A percentile compares a stretch with the other conserved stretches of the same genome.
Evolutionary conservation across 2,113 vertebrate genomes (phyloP).

Genomic region (Chloroceryle aenea): DNA sequence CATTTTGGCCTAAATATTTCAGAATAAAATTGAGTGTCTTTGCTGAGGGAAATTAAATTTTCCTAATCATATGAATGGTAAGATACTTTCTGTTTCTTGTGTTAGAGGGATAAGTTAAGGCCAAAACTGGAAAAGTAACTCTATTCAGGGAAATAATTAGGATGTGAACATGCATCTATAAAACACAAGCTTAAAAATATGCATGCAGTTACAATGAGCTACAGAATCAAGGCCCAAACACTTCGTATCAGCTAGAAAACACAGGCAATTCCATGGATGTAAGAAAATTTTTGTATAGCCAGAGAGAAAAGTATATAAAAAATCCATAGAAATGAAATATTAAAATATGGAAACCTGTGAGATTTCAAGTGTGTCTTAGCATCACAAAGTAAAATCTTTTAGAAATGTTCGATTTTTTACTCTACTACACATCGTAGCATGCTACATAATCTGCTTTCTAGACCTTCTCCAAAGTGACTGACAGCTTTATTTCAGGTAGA

Average conservation of each 20-base stretch:
- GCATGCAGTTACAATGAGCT: background rate
- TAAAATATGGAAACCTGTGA: background rate
- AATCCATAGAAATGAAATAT: background rate
- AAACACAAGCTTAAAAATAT: background rate
- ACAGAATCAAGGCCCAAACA: background rate
- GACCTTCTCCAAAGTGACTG: background rate
- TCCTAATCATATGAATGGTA: background rate
- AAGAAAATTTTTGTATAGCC: background rate
- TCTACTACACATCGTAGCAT: background rate
- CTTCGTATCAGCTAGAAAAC: background rate
- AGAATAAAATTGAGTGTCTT: background rate
- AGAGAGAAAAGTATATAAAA: background rate
- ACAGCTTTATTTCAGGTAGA: background rate
- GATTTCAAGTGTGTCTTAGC: slow-evolving; percentile 5
- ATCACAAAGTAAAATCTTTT: background rate
- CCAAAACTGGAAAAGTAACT: background rate
- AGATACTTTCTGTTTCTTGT: background rate
- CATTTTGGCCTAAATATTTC: background rate
- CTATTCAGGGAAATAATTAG: background rate
- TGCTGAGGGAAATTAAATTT: background rate
- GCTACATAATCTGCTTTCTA: background rate
- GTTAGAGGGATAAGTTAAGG: background rate
- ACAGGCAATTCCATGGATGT: background rate
- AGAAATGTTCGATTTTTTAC: background rate
- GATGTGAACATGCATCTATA: background rate